Evolutionary conservation across 2,888 invertebrate species (phyloP), one percentile per base, ranked within the genome.

Genomic region (Zygaena filipendulae): DNA sequence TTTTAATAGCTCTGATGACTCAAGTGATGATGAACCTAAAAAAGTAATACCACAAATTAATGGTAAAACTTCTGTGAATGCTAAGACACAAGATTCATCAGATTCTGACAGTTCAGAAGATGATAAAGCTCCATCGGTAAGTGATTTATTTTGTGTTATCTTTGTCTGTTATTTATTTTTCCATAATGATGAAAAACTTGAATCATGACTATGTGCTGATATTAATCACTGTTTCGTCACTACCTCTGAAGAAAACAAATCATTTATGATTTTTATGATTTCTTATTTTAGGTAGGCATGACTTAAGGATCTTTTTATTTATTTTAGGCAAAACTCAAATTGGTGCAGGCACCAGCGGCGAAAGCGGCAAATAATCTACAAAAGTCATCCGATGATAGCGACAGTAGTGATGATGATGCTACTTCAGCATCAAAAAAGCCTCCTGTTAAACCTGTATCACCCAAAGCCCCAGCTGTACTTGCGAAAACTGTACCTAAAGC

Each of bases 41-140:
- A 63, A 66, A 38, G 29, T 38, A 13, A 31, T 38, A 18, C 34
- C 49, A 6, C 51, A 57, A 41, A 35, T 55, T 3, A 77, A 75
- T 45, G 67, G 66, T 9, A 69, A 68, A 47, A 42, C 43, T 42
- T 51, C 61, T 2, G 47, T 47, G 20, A 38, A 39, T 12, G 68
- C 66, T 31, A 67, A 68, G 35, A 54, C 55, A 28, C 47, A 59
- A 30, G 58, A 60, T n/a, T 64, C 68, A 3, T 68, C 70, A 23
- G 69, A 69, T 35, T 71, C 68, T 20, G 72, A 74, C 23, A 70
- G 64, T 31, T 74, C 71, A 2, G 68, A 72, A 28, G 68, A 70
- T 42, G 70, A 74, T 26, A 52, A 59, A 29, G 55, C 58, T 40
- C 53, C 62, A 18, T 42, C 53, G 27, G 31, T 30, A 23, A 29